A percentile compares a stretch with the other conserved stretches of the same genome.
phyloP scores from a whole-genome alignment of 2,113 vertebrate genomes.

The Todiramphus chloris region DNA sequence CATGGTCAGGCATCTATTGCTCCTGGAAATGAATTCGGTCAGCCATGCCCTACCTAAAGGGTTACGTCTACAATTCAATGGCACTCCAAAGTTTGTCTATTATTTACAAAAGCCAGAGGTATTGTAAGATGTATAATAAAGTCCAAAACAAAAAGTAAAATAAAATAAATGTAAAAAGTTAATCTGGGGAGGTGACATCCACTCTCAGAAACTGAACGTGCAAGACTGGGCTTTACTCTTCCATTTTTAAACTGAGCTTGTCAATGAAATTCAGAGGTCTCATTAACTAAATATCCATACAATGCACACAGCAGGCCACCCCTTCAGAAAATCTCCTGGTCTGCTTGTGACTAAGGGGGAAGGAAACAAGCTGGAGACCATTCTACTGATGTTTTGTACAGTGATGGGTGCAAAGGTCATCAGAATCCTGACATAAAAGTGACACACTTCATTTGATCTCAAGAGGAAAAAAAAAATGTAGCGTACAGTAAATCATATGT shows the following conservation, averaged over 20 bases:
- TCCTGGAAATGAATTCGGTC: neutral
- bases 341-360: neutral
- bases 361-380: neutral
- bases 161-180: too few species aligned
- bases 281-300: neutral
- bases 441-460: neutral
- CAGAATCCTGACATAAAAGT: neutral
- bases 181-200: rapidly evolving
- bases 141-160: neutral
- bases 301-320: neutral
- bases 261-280: neutral
- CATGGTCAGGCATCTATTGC: neutral
- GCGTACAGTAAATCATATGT: neutral
- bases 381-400: neutral
- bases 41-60: neutral
- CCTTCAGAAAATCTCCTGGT: neutral
- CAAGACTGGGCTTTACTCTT: neutral
- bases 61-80: neutral
- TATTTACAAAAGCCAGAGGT: neutral
- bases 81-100: neutral
- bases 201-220: neutral
- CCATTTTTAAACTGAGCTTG: neutral
- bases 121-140: neutral
- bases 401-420: rapidly evolving
- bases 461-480: neutral